A percentile compares a stretch with the other conserved stretches of the same genome.
Conservation (phyloP, 1,140 invertebrate genomes). For the Sweltsa coloradensis region DNA sequence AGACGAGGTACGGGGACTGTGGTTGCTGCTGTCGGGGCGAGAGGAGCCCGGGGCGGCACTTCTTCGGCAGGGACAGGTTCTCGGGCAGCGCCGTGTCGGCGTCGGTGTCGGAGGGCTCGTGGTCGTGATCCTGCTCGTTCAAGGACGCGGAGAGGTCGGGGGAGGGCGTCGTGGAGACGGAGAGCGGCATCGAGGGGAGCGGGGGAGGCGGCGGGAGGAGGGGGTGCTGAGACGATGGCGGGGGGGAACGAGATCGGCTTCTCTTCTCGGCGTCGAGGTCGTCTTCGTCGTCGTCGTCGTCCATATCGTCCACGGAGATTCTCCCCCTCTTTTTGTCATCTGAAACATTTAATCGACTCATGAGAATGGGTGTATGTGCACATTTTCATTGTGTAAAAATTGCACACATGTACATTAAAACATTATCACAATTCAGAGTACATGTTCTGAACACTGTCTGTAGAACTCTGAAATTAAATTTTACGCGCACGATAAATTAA, state of each 20-base stretch:
- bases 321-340: slow-evolving; percentile 43
- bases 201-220: slow-evolving; percentile 21
- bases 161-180: slow-evolving; percentile 26
- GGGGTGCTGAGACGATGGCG: background rate
- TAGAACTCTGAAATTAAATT: too few species aligned
- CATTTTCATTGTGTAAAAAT: too few species aligned
- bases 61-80: slow-evolving; percentile 28
- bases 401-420: too few species aligned
- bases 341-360: too few species aligned
- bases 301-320: slow-evolving; percentile 31
- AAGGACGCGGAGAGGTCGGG: slow-evolving; percentile 14
- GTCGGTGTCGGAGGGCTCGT: slow-evolving; percentile 13
- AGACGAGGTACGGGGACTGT: background rate
- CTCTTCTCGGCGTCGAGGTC: slow-evolving; percentile 27
- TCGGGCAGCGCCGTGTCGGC: slow-evolving; percentile 22
- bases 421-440: too few species aligned
- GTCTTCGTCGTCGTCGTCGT: slow-evolving; percentile 36
- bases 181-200: slow-evolving; percentile 29
- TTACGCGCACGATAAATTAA: too few species aligned
- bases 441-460: too few species aligned
- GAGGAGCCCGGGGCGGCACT: slow-evolving; percentile 6
- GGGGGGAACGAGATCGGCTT: slow-evolving; percentile 26
- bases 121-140: slow-evolving; percentile 4
- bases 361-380: too few species aligned
- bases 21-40: slow-evolving; percentile 9